A percentile compares a stretch with the other conserved stretches of the same genome.
Evolutionary conservation across 2,888 invertebrate species (phyloP).

Genomic region (Spodoptera exigua): DNA sequence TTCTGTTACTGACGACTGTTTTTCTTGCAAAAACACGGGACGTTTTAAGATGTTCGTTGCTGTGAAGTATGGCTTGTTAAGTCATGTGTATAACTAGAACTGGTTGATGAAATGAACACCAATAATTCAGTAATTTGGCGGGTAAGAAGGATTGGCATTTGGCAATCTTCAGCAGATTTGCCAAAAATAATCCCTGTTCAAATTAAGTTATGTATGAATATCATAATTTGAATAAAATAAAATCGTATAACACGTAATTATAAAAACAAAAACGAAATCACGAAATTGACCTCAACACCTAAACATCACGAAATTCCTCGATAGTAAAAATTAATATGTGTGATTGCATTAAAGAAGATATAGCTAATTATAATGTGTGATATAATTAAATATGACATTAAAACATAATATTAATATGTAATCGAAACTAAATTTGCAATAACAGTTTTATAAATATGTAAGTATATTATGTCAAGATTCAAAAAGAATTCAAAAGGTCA

Average conservation of each 20-base stretch:
- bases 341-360: constrained; percentile 18
- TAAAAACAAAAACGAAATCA: background rate
- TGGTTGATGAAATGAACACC: too few species aligned
- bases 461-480: too few species aligned
- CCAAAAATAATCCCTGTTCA: too few species aligned
- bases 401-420: constrained; percentile 19
- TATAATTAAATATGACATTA: constrained; percentile 26
- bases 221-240: too few species aligned
- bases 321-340: constrained; percentile 23
- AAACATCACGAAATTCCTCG: constrained; percentile 6
- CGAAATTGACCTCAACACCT: constrained; percentile 9
- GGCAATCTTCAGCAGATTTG: too few species aligned
- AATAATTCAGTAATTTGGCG: too few species aligned
- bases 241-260: too few species aligned
- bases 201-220: too few species aligned
- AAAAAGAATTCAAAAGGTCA: constrained; percentile 2
- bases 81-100: too few species aligned
- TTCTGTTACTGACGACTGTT: background rate
- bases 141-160: too few species aligned
- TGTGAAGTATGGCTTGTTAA: too few species aligned
- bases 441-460: constrained; percentile 3
- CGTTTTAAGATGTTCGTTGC: too few species aligned
- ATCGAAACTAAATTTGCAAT: constrained; percentile 25
- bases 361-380: constrained; percentile 19
- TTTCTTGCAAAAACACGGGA: background rate